These are phyloP conservation scores for Myotis myotis DNA, from an alignment of 2,797 vertebrate genomes.

Conservation along the genomic window DNA sequence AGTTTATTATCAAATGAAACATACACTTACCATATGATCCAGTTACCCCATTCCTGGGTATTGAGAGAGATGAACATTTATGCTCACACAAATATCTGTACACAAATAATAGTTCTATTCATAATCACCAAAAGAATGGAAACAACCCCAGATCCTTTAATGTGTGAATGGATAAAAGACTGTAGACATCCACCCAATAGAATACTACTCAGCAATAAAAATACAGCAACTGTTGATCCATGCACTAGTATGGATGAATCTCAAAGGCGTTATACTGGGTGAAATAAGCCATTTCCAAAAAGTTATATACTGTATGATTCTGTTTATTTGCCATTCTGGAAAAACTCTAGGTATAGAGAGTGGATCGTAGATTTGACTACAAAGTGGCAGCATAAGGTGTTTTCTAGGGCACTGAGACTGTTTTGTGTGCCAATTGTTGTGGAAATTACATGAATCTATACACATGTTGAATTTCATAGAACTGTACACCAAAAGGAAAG, in stretches of 20 bases:
- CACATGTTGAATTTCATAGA: neutral
- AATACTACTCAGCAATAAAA: neutral
- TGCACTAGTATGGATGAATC: neutral
- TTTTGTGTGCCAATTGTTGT: neutral
- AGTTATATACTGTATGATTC: neutral
- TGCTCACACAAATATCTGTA: neutral
- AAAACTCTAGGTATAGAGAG: neutral
- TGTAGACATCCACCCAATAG: neutral
- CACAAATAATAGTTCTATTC: neutral
- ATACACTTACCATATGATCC: neutral
- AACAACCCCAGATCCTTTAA: neutral
- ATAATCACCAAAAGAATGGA: neutral
- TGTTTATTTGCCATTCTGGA: neutral
- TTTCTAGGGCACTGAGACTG: neutral
- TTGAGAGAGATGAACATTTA: neutral
- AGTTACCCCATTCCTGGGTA: neutral
- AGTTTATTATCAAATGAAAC: neutral
- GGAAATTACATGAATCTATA: neutral
- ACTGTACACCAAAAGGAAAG: neutral
- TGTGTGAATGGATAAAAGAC: neutral
- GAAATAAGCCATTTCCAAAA: slow-evolving; percentile 3
- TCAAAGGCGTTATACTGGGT: neutral
- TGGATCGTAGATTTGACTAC: neutral
- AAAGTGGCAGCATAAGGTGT: neutral
- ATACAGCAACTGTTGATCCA: neutral